Base-by-base conservation (phyloP, 1,140 invertebrate genomes). In the Penaeus vannamei region DNA sequence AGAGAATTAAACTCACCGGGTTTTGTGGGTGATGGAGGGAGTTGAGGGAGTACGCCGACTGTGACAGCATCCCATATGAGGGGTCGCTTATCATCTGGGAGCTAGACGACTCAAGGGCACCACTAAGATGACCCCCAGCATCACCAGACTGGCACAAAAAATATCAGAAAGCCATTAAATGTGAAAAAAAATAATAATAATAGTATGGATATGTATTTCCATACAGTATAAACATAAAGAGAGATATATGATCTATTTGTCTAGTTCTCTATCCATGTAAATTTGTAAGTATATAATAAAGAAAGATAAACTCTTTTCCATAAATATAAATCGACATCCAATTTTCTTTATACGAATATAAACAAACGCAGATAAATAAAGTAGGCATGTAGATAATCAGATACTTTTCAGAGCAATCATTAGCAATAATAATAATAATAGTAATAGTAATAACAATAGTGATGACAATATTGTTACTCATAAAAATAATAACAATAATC, bases 41-140 rank as follows among this genome's bases (percentile, higher is more conserved):
- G 60, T 90, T 90, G 10, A 90, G 80, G 61, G 85, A 90, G 76
- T 84, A 87, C 8, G 85, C 85, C 36, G 89, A 90, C 82, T 90
- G 85, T 81, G 88, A 90, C 53, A 86, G 69, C 7, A 90, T 23
- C 17, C 84, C 84, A 62, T 90, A 90, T 19, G 88, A 86, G 22
- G 84, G 88, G 53, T 90, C 88, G 42, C 60, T 86, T 29, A 90
- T 86, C 62, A 90, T 64, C 84, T 90, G 88, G 17, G 84, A 90
- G 29, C 84, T 81, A 20, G 88, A 82, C 20, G 88, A 85, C 69
- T 90, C 88, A 29, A 90, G 83, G 22, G 60, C 84, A 36, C 32
- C 14, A 12, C 64, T 53, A n/a, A 90, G 42, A 59, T 90, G 88
- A 32, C 88, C 62, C 23, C 83, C 85, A 1, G 87, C 60, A 26